Evolutionary conservation across 92 coral and sea anemone genomes (phyloP).

Genomic region (Parazoanthus darwini): DNA sequence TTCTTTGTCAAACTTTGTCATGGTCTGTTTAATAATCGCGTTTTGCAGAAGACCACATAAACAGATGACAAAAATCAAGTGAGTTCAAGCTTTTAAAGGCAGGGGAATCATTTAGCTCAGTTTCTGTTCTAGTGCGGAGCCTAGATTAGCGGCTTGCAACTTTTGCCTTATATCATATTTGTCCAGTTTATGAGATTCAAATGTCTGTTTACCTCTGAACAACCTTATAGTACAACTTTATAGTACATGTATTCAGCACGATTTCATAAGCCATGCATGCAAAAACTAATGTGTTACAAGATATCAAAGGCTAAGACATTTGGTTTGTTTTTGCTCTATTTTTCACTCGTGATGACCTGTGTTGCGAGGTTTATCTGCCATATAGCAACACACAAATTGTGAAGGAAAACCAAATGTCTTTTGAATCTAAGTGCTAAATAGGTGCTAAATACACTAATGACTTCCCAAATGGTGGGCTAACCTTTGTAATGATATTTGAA

Average conservation of each 20-base stretch:
- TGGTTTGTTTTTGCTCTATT: background rate
- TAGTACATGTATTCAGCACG: background rate
- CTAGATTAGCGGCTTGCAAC: background rate
- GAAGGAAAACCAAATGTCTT: background rate
- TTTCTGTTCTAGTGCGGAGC: background rate
- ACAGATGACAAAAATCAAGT: background rate
- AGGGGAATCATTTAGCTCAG: background rate
- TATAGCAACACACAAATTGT: background rate
- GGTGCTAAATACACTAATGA: conserved; percentile 14
- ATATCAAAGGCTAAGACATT: too few species aligned
- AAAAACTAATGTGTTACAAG: background rate
- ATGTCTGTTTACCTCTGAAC: background rate
- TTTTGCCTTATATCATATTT: too few species aligned
- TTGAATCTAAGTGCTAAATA: conserved; percentile 16
- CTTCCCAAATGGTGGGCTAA: conserved; percentile 13
- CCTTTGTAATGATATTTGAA: background rate
- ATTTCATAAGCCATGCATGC: background rate
- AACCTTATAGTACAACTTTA: background rate
- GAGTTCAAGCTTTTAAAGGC: background rate
- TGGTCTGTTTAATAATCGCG: conserved; percentile 14
- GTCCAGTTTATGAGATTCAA: background rate
- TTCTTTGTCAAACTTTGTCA: conserved; percentile 29
- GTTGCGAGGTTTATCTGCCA: background rate
- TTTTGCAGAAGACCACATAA: too few species aligned
- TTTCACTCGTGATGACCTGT: background rate